Evolutionary conservation across 2,888 invertebrate genomes (phyloP).

Genomic region (Odiellus spinosus): DNA sequence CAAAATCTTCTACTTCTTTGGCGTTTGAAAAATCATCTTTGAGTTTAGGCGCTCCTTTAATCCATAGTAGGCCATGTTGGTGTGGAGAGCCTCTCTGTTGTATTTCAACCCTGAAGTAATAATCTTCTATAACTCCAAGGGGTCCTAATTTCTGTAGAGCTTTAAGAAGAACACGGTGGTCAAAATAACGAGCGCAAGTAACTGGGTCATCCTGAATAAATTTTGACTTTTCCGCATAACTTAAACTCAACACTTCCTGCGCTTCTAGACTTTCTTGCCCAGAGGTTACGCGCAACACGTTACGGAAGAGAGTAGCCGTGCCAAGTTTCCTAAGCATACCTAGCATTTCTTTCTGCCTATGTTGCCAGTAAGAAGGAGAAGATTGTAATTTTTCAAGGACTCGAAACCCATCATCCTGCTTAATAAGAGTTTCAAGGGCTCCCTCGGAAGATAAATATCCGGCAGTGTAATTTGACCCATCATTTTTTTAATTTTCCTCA

Average conservation of each 20-base stretch:
- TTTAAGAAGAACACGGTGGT: conserved; percentile 16
- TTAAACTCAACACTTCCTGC: conserved; percentile 10
- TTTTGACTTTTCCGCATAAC: conserved; percentile 5
- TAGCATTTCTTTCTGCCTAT: conserved; percentile 16
- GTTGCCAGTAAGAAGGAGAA: conserved; percentile 21
- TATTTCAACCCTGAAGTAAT: conserved; percentile 7
- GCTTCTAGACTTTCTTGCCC: conserved; percentile 19
- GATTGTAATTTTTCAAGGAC: conserved; percentile 1
- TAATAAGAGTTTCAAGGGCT: no score
- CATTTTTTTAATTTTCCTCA: no score
- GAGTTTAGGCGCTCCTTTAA: conserved; percentile 9
- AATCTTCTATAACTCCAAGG: background rate
- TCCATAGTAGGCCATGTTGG: conserved; percentile 16
- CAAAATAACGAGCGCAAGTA: conserved; percentile 21
- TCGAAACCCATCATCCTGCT: no score
- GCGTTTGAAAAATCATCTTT: no score
- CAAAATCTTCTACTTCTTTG: no score
- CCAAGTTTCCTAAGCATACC: conserved; percentile 21
- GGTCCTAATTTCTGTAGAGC: background rate
- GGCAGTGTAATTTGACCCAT: no score
- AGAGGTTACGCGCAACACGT: conserved; percentile 12
- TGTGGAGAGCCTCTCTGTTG: conserved; percentile 18
- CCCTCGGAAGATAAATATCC: no score
- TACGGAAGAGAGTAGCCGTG: conserved; percentile 16
- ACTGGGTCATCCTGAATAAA: conserved; percentile 20